These are phyloP conservation scores for Camelus bactrianus DNA, from an alignment of 2,113 vertebrate species.

Conservation along the genomic window DNA sequence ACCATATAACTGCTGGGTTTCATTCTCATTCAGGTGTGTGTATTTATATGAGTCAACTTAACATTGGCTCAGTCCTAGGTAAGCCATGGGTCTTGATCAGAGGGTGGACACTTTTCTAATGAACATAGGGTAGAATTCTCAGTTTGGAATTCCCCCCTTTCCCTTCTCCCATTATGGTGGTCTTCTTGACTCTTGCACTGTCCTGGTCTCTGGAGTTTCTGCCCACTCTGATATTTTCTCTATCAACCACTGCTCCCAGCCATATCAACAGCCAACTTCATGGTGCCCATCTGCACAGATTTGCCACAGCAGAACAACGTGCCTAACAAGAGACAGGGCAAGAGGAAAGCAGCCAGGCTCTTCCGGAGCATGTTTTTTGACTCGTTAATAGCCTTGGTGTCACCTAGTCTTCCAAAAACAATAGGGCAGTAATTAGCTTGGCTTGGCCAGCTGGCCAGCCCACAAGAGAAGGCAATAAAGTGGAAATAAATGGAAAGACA, in stretches of 20 bases:
- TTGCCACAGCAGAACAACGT: neutral
- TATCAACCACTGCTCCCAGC: neutral
- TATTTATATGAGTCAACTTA: neutral
- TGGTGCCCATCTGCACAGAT: neutral
- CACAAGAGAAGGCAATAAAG: conserved; percentile 68
- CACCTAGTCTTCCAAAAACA: conserved; percentile 65
- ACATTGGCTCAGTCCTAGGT: neutral
- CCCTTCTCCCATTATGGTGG: neutral
- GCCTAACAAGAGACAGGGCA: neutral
- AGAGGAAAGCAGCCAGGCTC: neutral
- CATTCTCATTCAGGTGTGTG: neutral
- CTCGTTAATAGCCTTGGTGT: conserved; percentile 29
- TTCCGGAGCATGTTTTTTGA: neutral
- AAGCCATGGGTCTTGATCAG: neutral
- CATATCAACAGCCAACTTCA: neutral
- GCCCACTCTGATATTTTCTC: neutral
- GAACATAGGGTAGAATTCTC: neutral
- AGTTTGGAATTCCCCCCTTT: neutral
- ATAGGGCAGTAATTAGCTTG: conserved; percentile 62
- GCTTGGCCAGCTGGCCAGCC: conserved; percentile 12
- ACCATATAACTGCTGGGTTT: neutral
- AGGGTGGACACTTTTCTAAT: neutral
- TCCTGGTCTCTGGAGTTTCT: neutral
- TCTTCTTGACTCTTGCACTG: neutral
- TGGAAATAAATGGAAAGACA: conserved; percentile 61